Evolutionary conservation across 2,888 invertebrate species (phyloP), one percentile per base, ranked within the genome.

Genomic region (Cistogaster globosa): DNA sequence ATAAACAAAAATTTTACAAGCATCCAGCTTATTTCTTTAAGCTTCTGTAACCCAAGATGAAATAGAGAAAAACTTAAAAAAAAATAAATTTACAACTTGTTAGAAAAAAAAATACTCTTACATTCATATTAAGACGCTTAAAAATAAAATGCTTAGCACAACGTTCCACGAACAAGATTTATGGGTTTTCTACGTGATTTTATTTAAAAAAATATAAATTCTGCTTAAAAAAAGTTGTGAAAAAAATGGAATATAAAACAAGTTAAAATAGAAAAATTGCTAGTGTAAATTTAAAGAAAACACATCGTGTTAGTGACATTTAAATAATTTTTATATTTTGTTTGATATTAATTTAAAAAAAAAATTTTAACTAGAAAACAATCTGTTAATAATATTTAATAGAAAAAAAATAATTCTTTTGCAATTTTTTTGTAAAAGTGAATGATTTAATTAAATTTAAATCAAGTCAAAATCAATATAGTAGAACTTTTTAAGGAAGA

Each of bases 161-260:
- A 55, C 32, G 45, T 77, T 77, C 53, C 58, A 18, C 38, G 72
- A 69, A 69, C 36, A 77, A 81, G 84, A 85, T 81, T 85, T 85
- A 85, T 81, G 81, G 53, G 20, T 45, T 58, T 77, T 81, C 57
- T 74, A 81, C 84, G 84, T 85, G 84, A 48, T 81, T 81, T 74
- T 58, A 67, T 53, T 69, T 75, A 53, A 22, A 26, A 71, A 63
- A 55, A 71, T 14, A n/a, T 12, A 48, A 48, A 16, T 48, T 11
- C 62, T 55, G 55, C 14, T 26, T 18, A 26, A 48, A 60, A 67
- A 76, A 62, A n/a, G n/a, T 45, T 36, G 2, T 62, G 6, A 2
- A 62, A 53, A n/a, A 48, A 71, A 5, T 57, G 14, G 16, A 18
- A 62, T 58, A 68, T 32, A 51, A 2, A 67, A 62, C n/a, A 77